Evolutionary conservation across 2,888 invertebrate genomes (phyloP), one percentile per base, ranked within the genome.

Genomic region (Trypoxylon attenuatum): DNA sequence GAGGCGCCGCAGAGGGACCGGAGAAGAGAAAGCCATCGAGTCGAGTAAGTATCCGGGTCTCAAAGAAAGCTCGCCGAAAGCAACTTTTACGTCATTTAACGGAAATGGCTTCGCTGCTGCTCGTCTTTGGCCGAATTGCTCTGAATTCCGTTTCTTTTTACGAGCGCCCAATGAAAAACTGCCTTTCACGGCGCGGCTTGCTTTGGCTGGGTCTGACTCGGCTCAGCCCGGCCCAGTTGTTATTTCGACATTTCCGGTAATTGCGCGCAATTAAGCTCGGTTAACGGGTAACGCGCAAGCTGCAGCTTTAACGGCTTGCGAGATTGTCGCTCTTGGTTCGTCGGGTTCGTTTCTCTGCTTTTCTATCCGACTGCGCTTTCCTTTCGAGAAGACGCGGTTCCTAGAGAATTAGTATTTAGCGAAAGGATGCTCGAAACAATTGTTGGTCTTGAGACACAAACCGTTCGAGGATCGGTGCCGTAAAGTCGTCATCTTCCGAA

Each of bases 51-150:
- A 55, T 54, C 49, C 6, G 23, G 19, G 15, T 38, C 22, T 49
- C 53, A 23, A 58, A 63, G 49, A 43, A 43, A 52, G 43, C 33
- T 47, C 23, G 46, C 53, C 47, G 19, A 25, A 21, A 47, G 57
- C 25, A 58, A 49, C 42, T 63, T 53, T 53, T 53, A 49, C 38
- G 53, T 46, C 61, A 29, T 58, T 63, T 53, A 58, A 53, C 25
- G 58, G 43, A 43, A 54, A 53, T 23, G 29, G 42, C 18, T 39
- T 33, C 33, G 33, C 33, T 33, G 10, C 25, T 25, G 16, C 25
- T 19, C 41, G 27, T 39, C 46, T 29, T 18, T n/a, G 15, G 6
- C 23, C 25, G 45, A 25, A 46, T 46, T 15, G 25, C 16, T 22
- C 19, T 29, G 29, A 47, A 47, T 47, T 29, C 29, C n/a, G 47